Evolutionary conservation across 2,797 vertebrate species (phyloP).

Genomic region (Oryzias dopingdopingensis): DNA sequence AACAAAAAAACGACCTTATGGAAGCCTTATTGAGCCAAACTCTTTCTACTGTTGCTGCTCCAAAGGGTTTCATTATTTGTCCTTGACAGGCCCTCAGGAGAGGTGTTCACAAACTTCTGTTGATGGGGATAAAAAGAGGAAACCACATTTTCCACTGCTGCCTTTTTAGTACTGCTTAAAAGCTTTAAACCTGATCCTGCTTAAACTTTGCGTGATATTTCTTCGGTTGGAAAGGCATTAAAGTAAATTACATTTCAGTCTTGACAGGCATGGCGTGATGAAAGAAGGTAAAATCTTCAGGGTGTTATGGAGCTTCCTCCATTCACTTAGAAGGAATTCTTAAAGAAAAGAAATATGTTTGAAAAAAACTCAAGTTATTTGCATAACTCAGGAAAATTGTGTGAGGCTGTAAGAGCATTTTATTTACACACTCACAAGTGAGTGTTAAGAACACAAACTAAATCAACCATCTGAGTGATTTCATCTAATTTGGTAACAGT

Average conservation of each 20-base stretch:
- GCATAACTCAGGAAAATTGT: constrained; percentile 17
- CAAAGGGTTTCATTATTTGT: constrained; percentile 25
- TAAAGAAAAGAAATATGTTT: constrained; percentile 21
- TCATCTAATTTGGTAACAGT: background rate
- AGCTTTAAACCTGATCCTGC: constrained; percentile 42
- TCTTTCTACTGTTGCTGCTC: too few species aligned
- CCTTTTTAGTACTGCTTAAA: constrained; percentile 17
- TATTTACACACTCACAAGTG: background rate
- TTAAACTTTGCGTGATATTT: constrained; percentile 34
- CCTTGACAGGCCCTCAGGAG: constrained; percentile 18
- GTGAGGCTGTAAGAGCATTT: constrained; percentile 3
- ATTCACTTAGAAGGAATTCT: constrained; percentile 39
- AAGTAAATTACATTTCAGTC: constrained; percentile 51
- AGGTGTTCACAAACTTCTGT: constrained; percentile 15
- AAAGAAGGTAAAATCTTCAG: constrained; percentile 41
- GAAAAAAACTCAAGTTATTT: constrained; percentile 30
- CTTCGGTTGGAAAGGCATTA: constrained; percentile 47
- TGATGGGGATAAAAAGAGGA: constrained; percentile 14
- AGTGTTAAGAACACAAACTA: background rate
- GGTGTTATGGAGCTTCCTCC: constrained; percentile 24
- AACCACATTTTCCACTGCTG: constrained; percentile 30
- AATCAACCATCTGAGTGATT: background rate
- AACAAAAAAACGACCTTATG: constrained; percentile 12
- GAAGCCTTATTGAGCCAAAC: constrained; percentile 26
- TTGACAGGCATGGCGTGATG: constrained; percentile 44